Base-by-base conservation (phyloP, 2,888 invertebrate genomes). In the Amphipoea oculea region DNA sequence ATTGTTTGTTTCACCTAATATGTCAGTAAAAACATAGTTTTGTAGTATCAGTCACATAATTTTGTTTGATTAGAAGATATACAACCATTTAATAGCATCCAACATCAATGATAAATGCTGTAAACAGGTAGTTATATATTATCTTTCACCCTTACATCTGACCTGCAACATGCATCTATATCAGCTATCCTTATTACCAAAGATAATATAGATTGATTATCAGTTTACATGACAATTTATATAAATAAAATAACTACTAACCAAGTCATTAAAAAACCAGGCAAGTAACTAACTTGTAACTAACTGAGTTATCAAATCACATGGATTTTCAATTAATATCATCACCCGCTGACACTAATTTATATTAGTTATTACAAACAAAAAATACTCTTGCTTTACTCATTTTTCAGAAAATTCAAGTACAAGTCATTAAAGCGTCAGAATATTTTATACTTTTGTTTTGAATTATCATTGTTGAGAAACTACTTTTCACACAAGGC, bases 51-150 rank as follows among this genome's bases (percentile, higher is more conserved):
- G 45, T 62, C 51, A 78, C 7, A 0, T 77, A 67, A 69, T 73
- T 74, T 63, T 63, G 48, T 78, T 78, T 73, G 69, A 74, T 72
- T 78, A 83, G 67, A 79, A 84, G 82, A 89, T 90, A 88, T 86
- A 85, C 69, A 78, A 83, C 71, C 60, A 76, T 63, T 29, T 68
- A 80, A 66, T 75, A 45, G 73, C 69, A 87, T 74, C 65, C 63
- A 17, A 79, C 9, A 51, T 76, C 76, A 83, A 54, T 76, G 62
- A 84, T 78, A 78, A 79, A 75, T 82, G 75, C 78, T 74, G 79
- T 89, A 90, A 90, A 89, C 86, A 88, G 88, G 88, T 86, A 90
- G 77, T 86, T 74, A 76, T 36, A 73, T 48, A 70, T 84, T 88
- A 89, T 90, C 85, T 79, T 71, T 83, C 69, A 85, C 82, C 79